Base-by-base conservation (phyloP, 2,113 vertebrate genomes). In the Rana temporaria region DNA sequence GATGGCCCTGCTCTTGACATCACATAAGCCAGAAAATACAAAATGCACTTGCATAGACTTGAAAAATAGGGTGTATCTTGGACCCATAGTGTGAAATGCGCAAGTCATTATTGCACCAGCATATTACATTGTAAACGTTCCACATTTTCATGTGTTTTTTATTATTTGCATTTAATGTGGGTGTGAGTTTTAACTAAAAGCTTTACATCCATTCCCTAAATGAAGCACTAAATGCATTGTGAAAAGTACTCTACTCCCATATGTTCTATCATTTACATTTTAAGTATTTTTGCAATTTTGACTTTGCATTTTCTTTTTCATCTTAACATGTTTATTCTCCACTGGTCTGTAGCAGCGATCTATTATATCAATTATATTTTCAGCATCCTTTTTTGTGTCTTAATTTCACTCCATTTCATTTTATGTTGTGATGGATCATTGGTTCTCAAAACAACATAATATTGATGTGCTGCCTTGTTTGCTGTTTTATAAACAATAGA, bases 361-460 rank as follows among this genome's bases (percentile, higher is more conserved):
- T 59, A 66, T 82, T 74, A 74, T 48, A 62, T 82, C 59, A 66
- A 74, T 74, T 74, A 82, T 62, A 82, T 74, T 62, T 12, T 70
- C 70, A 66, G 69, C 62, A 74, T 81, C 59, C 48, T 65, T 73
- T 71, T 74, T 73, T 14, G 42, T 82, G 42, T 82, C 80, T 82
- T 82, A 82, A 82, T 82, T 82, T 82, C 80, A 74, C 80, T 82
- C 70, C 80, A 66, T 82, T 82, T 74, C 70, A 38, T 74, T 82
- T 82, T 82, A 82, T 82, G 80, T 74, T 74, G 80, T 66, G 80
- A 82, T 82, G 80, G 80, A 82, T 74, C 80, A 82, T 82, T 82
- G 80, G 80, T 82, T 82, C 70, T 74, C 80, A 82, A 74, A 82
- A 82, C 80, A 82, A 82, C 80, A 82, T 82, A 74, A 74, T 82